Base-by-base conservation (phyloP, 2,888 invertebrate species). In the Iphiclides podalirius region DNA sequence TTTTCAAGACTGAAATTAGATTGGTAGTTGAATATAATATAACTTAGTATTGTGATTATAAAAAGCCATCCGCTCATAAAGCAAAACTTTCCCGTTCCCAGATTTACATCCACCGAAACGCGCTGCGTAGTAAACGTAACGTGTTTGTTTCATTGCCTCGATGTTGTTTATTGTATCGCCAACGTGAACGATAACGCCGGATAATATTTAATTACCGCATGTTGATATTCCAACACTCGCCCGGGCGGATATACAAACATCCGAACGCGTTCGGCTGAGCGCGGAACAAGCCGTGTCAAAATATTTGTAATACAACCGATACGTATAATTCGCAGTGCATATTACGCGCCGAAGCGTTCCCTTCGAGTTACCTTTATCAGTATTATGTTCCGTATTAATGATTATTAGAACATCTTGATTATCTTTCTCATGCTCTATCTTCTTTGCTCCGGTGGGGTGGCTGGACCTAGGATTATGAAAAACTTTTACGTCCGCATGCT, bases 91-190 rank as follows among this genome's bases (percentile, higher is more conserved):
- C n/a, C n/a, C n/a, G n/a, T n/a, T n/a, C n/a, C n/a, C n/a, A n/a
- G n/a, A n/a, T n/a, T n/a, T n/a, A n/a, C n/a, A n/a, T n/a, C n/a
- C n/a, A n/a, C n/a, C n/a, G n/a, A n/a, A n/a, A n/a, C n/a, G n/a
- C n/a, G n/a, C n/a, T n/a, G n/a, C n/a, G n/a, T n/a, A n/a, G n/a
- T n/a, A n/a, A n/a, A n/a, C n/a, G n/a, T n/a, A n/a, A n/a, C 58
- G 55, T 75, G 77, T 82, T 80, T 82, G 70, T 79, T 73, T 79
- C 73, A 60, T 63, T 64, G 63, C 61, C 58, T 60, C 60, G 63
- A 65, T 60, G 62, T 64, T 59, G 60, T 63, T 60, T 60, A 62
- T 66, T 59, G 59, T 61, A 59, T 57, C 56, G 53, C 55, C 52
- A 58, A 40, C 56, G 43, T 43, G 23, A 26, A 8, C 49, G 49